Evolutionary conservation across 2,113 vertebrate genomes (phyloP), one percentile per base, ranked within the genome.

Genomic region (Upupa epops): DNA sequence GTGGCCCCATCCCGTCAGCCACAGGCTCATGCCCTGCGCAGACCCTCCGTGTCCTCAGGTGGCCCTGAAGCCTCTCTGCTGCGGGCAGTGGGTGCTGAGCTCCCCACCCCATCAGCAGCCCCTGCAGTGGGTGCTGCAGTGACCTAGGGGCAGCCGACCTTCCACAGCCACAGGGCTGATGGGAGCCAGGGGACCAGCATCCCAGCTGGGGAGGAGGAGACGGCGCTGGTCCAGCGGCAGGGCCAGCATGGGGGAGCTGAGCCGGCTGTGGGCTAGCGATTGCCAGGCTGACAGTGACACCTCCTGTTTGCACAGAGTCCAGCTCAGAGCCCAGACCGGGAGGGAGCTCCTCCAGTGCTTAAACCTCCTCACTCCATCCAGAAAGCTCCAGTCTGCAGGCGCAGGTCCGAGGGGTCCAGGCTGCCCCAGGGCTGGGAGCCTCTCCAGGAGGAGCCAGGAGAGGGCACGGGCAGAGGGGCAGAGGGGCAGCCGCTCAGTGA

Each of bases 251-350:
- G 46, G 24, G 6, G 20, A 36, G 56, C 49, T n/a, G 5, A 2
- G 4, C 3, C 40, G 56, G 63, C 4, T 29, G 17, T 52, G 42
- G 37, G 5, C 74, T 21, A 1, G 15, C 6, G 77, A 87, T 94
- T 94, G 68, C 64, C 26, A 45, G 14, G 88, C 73, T 46, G 56
- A 95, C 85, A 97, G 90, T 92, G 90, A 79, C 96, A 94, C 87
- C 96, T 96, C 34, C 87, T 80, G 94, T 89, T 66, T 0, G 68
- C 88, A 72, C 36, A 22, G 7, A 45, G 22, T 6, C 32, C 88
- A 42, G 65, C 80, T 55, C 61, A 1, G 3, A 71, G 14, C 17
- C 15, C 6, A 1, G 28, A 42, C 40, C 40, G 40, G n/a, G n/a
- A n/a, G n/a, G 0, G 42, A 26, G 58, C 61, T 74, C 32, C n/a